These are phyloP conservation scores for Drosophila pectinifera DNA, from an alignment of 1,140 invertebrate genomes.

Conservation along the genomic window DNA sequence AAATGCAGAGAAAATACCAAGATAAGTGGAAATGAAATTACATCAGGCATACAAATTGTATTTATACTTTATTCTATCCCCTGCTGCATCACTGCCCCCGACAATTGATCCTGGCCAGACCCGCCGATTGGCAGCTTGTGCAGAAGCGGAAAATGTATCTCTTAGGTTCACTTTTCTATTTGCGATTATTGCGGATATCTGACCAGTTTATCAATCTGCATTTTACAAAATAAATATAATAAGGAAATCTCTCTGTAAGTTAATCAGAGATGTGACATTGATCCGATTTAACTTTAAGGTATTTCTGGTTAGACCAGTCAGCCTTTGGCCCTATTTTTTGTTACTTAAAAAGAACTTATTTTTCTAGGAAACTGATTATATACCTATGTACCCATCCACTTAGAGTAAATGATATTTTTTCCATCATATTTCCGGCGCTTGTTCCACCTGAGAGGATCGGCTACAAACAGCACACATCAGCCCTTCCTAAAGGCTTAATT, in stretches of 20 bases:
- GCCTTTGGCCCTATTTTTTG: not conserved
- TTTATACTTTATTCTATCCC: conserved; percentile 51
- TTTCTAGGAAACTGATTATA: not conserved
- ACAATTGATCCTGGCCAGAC: conserved; percentile 32
- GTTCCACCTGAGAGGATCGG: conserved; percentile 5
- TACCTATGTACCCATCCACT: not conserved
- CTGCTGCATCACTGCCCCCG: conserved; percentile 38
- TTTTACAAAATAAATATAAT: not conserved
- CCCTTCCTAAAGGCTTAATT: conserved; percentile 58
- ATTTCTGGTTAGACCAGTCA: not conserved
- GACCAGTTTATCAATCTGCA: not conserved
- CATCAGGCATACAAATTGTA: conserved; percentile 61
- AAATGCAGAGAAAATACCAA: conserved; percentile 59
- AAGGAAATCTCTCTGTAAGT: not conserved
- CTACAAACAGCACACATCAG: conserved; percentile 6
- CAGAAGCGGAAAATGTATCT: not conserved
- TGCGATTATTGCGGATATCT: too few species aligned
- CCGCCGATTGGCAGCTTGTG: conserved; percentile 2
- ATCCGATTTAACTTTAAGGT: not conserved
- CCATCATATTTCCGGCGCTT: not conserved
- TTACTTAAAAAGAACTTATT: not conserved
- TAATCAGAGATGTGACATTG: not conserved
- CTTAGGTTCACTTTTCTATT: not conserved
- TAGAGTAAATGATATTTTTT: not conserved
- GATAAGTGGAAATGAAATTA: conserved; percentile 61